Conservation (phyloP, 2,113 vertebrate genomes). For the Symphodus melops region DNA sequence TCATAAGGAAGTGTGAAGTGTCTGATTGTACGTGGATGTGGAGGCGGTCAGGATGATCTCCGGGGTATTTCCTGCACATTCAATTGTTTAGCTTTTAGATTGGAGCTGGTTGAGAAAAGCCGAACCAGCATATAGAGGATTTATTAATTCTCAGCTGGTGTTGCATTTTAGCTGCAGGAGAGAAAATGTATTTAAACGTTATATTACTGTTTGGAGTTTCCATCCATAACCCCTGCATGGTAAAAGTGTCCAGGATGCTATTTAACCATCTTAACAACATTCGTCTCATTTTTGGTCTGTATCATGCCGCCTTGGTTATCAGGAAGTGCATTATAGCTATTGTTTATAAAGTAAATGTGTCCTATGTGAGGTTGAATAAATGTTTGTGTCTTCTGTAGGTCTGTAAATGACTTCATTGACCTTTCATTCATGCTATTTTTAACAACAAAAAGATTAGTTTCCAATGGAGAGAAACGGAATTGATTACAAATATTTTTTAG, state of each 20-base stretch:
- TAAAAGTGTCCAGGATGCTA: background rate
- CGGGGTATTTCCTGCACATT: conserved; percentile 40
- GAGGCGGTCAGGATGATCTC: conserved; percentile 44
- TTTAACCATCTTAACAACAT: background rate
- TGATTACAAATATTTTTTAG: too few species aligned
- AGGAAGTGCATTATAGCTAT: background rate
- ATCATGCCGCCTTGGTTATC: background rate
- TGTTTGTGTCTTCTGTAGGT: background rate
- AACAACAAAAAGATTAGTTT: background rate
- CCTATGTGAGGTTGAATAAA: background rate
- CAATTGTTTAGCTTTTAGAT: conserved; percentile 46
- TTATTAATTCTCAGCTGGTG: conserved; percentile 28
- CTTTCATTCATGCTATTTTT: background rate
- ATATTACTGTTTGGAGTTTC: conserved; percentile 6
- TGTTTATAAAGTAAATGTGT: background rate
- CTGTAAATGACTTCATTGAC: background rate
- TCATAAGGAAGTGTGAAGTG: conserved; percentile 73
- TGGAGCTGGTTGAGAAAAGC: conserved; percentile 8
- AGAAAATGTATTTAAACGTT: conserved; percentile 4
- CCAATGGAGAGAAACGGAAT: too few species aligned
- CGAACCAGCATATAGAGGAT: conserved; percentile 11
- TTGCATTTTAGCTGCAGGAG: background rate
- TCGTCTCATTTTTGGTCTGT: background rate
- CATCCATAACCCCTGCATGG: background rate
- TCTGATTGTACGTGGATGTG: conserved; percentile 60